phyloP scores from a whole-genome alignment of 2,888 invertebrate species.

The Xestia sexstrigata region DNA sequence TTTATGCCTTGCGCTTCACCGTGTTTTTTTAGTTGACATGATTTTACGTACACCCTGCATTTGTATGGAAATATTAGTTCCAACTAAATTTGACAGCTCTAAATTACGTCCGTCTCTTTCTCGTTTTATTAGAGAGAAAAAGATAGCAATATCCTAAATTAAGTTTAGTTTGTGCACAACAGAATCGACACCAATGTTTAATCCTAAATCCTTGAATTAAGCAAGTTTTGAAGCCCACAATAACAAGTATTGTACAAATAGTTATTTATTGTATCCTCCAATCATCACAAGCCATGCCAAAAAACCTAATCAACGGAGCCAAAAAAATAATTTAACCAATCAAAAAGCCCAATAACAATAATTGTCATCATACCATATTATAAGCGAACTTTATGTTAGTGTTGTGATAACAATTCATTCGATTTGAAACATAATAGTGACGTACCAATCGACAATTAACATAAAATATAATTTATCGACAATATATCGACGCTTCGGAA shows the following conservation, averaged over 20 bases:
- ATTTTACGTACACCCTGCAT: too few species aligned
- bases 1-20: too few species aligned
- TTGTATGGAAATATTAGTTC: too few species aligned
- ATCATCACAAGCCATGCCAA: constrained; percentile 1
- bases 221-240: not conserved
- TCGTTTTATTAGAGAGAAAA: too few species aligned
- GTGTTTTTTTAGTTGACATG: too few species aligned
- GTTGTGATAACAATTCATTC: constrained; percentile 59
- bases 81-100: too few species aligned
- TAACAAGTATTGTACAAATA: constrained; percentile 3
- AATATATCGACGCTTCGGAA: constrained; percentile 52
- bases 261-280: not conserved
- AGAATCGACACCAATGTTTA: too few species aligned
- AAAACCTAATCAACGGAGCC: constrained; percentile 14
- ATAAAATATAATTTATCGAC: constrained; percentile 65
- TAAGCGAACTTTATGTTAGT: constrained; percentile 46
- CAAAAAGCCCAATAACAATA: constrained; percentile 37
- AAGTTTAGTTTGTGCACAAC: too few species aligned
- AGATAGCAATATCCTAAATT: too few species aligned
- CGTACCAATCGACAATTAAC: constrained; percentile 56
- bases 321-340: constrained; percentile 35
- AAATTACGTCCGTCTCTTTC: too few species aligned
- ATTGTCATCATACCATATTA: constrained; percentile 42
- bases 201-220: not conserved
- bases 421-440: constrained; percentile 58